Base-by-base conservation (phyloP, 2,797 vertebrate species). In the Austrolebias charrua region DNA sequence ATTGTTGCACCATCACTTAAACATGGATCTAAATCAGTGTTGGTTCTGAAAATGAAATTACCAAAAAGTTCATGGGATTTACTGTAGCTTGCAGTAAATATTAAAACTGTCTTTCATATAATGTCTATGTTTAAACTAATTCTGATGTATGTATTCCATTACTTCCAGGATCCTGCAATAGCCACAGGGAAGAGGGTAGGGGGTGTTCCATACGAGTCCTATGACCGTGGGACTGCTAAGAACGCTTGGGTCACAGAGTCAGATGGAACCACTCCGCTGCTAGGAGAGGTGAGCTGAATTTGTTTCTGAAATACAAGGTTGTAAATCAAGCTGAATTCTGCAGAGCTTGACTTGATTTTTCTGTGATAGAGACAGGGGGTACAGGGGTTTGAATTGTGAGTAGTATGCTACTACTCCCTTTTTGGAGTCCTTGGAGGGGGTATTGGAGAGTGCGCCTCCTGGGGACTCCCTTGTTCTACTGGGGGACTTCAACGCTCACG, bases 161-260 rank as follows among this genome's bases (percentile, higher is more conserved):
- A 24, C 44, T 57, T 63, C 18, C 62, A 98, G 98, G 97, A 99
- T 67, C 94, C 98, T 73, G 98, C 94, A 7, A 85, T 99, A 43
- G 87, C 94, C 59, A 94, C 78, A 60, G 69, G 76, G 29, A 80
- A 15, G 1, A 86, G 86, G 42, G 2, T 29, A 0, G 85, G 91
- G 6, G 84, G 89, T 15, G 0, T 51, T 9, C 0, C 47, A 0
- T 98, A 95, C 18, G 86, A 59, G 0, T 46, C 92, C 0, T 90
- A 87, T 29, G 74, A 84, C 2, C 92, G 92, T 2, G 98, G 97
- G 54, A 76, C 48, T 0, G 2, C 0, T 2, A 79, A 69, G 9
- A 82, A 93, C 0, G 92, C 91, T 57, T 99, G 96, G 96, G 55
- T 99, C 52, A 94, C 84, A 35, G 88, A 93, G 12, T 74, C 95